Conservation (phyloP, 1,140 invertebrate genomes). For the Drosophila erecta region DNA sequence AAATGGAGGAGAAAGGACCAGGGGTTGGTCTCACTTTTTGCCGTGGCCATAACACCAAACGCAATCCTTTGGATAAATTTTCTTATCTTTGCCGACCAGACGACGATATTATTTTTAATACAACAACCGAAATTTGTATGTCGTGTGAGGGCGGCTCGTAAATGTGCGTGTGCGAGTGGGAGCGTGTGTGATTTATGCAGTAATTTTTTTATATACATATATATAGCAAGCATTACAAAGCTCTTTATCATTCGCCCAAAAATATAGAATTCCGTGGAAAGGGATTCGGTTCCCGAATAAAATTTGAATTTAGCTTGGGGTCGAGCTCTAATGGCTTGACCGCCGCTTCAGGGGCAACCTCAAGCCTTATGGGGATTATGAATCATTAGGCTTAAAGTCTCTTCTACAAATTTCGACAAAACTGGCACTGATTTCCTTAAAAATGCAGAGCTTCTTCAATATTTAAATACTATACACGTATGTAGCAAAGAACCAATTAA, state of each 20-base stretch:
- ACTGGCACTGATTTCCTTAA: not conserved
- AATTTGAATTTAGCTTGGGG: slow-evolving; percentile 25
- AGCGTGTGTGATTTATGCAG: slow-evolving; percentile 75
- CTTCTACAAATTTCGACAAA: not conserved
- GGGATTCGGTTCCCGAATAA: not conserved
- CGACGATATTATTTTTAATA: slow-evolving; percentile 84
- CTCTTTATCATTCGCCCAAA: slow-evolving; percentile 54
- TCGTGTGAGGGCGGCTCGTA: slow-evolving; percentile 39
- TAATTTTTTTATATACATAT: slow-evolving; percentile 75
- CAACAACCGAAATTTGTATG: slow-evolving; percentile 59
- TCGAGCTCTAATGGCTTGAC: slow-evolving; percentile 15
- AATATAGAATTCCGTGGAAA: not conserved
- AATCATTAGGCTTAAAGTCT: slow-evolving; percentile 18
- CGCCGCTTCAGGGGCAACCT: not conserved
- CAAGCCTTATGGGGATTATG: slow-evolving; percentile 2
- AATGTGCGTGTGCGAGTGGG: slow-evolving; percentile 25
- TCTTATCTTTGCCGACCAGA: slow-evolving; percentile 83
- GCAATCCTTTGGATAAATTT: slow-evolving; percentile 84
- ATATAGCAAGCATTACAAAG: slow-evolving; percentile 60
- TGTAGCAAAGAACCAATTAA: no score
- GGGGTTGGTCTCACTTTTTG: slow-evolving; percentile 43
- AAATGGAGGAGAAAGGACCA: not conserved
- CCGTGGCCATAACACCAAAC: slow-evolving; percentile 74
- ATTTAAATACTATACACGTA: no score
- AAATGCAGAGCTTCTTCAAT: no score